Evolutionary conservation across 2,797 vertebrate genomes (phyloP), one percentile per base, ranked within the genome.

Genomic region (Onychomys torridus): DNA sequence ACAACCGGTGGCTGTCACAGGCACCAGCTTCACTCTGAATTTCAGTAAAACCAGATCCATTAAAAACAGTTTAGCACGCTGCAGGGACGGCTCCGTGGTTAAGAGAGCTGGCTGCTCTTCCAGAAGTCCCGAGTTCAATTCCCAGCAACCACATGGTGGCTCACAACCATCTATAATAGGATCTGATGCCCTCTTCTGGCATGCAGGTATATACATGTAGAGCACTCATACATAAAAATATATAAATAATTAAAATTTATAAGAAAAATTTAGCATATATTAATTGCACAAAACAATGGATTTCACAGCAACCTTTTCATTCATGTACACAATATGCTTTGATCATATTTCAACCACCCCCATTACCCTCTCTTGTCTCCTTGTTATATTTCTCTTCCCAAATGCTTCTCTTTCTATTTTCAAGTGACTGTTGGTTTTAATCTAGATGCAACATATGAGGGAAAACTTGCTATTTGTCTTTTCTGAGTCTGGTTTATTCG

Each of bases 31-130:
- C 85, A 89, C 75, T 32, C 82, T 32, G 23, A 2, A 78, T 69
- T 93, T 83, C 61, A 91, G 84, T 85, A 93, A 94, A 94, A 83
- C 7, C 57, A 55, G n/a, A 61, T 29, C 8, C 59, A 65, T 90
- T 52, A 43, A 89, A 75, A 76, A 71, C 32, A 23, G 37, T 34
- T 89, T 59, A 34, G 10, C 17, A 40, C 25, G 59, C 59, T 23
- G 40, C 4, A 73, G n/a, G 40, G n/a, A 40, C 23, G n/a, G n/a
- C 19, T 73, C 37, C 23, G n/a, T 73, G 69, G n/a, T 73, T 37
- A 40, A 73, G n/a, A 73, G n/a, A 0, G 23, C 69, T 73, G 69
- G 4, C n/a, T 37, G 69, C 69, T 37, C 69, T 71, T 71, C n/a
- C n/a, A 73, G 69, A 40, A 0, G 9, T 11, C 69, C 69, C 40